Evolutionary conservation across 2,888 invertebrate genomes (phyloP), one percentile per base, ranked within the genome.

Genomic region (Nomada fucata): DNA sequence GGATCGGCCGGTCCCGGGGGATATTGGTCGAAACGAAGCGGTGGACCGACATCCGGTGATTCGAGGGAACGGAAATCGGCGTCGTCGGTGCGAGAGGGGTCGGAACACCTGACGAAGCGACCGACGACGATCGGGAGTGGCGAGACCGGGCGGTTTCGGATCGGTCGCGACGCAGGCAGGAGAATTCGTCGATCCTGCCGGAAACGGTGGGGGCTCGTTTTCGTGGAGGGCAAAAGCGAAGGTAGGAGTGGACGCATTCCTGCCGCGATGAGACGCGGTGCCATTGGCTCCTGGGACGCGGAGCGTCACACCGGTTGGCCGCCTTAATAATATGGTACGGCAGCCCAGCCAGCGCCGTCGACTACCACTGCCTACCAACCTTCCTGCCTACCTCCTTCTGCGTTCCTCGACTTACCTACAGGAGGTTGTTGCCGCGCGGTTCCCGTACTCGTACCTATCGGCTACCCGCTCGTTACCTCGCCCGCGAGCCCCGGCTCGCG

Each of bases 261-360:
- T 88, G 87, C 78, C 87, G 87, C 90, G 90, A 90, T 90, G 91
- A 88, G 88, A 89, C 89, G 89, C 90, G 86, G 89, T 90, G 90
- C 88, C 91, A 93, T 93, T 93, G 93, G 93, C 91, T 91, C 91
- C 88, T 84, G 89, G 88, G 83, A 85, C 87, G 88, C 89, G 88
- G 87, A 90, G 91, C 93, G 92, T 93, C 92, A 93, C 92, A 92
- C 92, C 89, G 92, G 92, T 92, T 93, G 93, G 93, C 91, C 91
- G 90, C 89, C 91, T 92, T 93, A 93, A 93, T 93, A 90, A 93
- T 91, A 93, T 89, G 91, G 91, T 92, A 90, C 90, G 90, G 88
- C 89, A 79, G 82, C 70, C 85, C 88, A 84, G 80, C 86, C 86
- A 79, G 78, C 84, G 65, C 82, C 82, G 74, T 82, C 79, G 87